Evolutionary conservation across 2,797 vertebrate genomes (phyloP), one percentile per base, ranked within the genome.

Genomic region (Anas georgica): DNA sequence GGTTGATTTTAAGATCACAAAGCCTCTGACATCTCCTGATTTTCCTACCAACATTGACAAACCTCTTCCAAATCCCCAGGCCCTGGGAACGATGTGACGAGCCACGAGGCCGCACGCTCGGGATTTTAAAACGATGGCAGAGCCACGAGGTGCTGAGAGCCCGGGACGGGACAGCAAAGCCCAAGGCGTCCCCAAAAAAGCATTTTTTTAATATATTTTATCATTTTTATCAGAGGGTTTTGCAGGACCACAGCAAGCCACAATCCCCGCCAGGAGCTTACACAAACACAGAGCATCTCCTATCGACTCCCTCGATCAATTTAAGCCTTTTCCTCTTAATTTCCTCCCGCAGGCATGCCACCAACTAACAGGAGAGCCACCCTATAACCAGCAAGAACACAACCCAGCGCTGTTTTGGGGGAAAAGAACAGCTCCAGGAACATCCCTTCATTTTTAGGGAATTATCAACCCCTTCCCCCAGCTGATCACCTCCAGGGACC

Each of bases 71-170:
- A 69, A 66, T 35, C 56, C 60, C 41, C 26, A 22, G 31, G 45
- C 62, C 26, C 3, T 1, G 21, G 50, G 31, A 60, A 69, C 1
- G 0, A 10, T 8, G 23, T 16, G 26, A 23, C 17, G 31, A 33
- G 48, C 54, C 79, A n/a, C 1, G 0, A 55, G 69, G 68, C 48
- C 64, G 21, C 2, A 0, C 8, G 2, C 18, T 50, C 10, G 7
- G 39, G 31, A 23, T 41, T 52, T 3, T 39, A 87, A 79, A 66
- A 18, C 1, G 2, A 52, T 29, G 29, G 48, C 11, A 13, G 21
- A 54, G 31, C 6, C 29, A 33, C 63, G 63, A 59, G 16, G 50
- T 18, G 1, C 0, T 12, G 5, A 18, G 68, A 79, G 52, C 7
- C 22, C 0, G 0, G 55, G 63, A 55, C 31, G 66, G 31, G 43